A percentile compares a stretch with the other conserved stretches of the same genome.
These are phyloP conservation scores for Carassius carassius DNA, from an alignment of 2,113 vertebrate species.

Conservation along the genomic window DNA sequence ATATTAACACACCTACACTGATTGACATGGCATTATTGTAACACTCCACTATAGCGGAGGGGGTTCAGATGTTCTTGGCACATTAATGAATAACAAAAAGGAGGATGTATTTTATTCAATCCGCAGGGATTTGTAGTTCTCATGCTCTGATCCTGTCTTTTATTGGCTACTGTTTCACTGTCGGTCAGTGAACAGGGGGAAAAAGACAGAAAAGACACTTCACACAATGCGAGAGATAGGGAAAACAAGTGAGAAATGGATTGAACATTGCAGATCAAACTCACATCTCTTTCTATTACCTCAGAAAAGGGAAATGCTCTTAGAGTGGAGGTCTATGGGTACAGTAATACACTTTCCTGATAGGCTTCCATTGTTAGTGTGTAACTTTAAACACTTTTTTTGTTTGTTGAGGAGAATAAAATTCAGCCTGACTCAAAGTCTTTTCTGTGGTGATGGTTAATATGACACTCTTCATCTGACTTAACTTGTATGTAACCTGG, in stretches of 20 bases:
- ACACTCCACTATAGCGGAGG: conserved; percentile 39
- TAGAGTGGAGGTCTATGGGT: background rate
- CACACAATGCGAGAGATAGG: background rate
- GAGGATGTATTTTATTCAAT: conserved; percentile 30
- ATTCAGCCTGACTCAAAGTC: background rate
- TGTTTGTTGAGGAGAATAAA: background rate
- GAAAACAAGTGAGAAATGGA: conserved; percentile 32
- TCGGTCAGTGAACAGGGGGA: background rate
- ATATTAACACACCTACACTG: conserved; percentile 20
- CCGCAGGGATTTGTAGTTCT: conserved; percentile 28
- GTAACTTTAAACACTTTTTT: background rate
- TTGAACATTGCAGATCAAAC: conserved; percentile 23
- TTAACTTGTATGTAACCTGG: background rate
- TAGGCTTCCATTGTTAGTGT: background rate
- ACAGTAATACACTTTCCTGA: background rate
- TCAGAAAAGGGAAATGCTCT: conserved; percentile 14
- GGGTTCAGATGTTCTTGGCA: conserved; percentile 38
- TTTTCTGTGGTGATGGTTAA: background rate
- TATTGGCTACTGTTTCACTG: background rate
- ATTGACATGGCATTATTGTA: conserved; percentile 15
- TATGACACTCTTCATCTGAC: background rate
- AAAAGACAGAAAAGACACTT: background rate
- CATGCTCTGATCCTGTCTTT: conserved; percentile 39
- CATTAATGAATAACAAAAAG: conserved; percentile 57
- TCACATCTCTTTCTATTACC: background rate